phyloP scores from a whole-genome alignment of 2,797 vertebrate species.

The Acanthurus leucopareius region DNA sequence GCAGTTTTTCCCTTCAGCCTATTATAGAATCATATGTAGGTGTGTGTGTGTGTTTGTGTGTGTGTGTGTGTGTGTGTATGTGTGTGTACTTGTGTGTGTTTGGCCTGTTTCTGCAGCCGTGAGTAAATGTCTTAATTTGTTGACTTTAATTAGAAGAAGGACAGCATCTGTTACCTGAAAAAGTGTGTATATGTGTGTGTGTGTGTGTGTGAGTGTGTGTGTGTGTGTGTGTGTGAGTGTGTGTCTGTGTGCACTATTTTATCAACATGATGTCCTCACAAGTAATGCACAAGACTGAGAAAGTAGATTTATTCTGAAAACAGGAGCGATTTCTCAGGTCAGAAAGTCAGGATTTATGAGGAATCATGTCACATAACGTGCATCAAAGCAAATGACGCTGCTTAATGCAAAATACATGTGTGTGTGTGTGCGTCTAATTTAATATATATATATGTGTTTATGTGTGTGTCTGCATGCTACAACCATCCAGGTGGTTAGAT shows the following conservation, averaged over 20 bases:
- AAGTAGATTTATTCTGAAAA: background rate
- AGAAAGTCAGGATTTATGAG: conserved; percentile 10
- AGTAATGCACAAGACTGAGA: background rate
- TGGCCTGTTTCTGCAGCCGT: conserved; percentile 50
- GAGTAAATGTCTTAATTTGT: conserved; percentile 65
- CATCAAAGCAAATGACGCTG: conserved; percentile 4
- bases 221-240: conserved; percentile 14
- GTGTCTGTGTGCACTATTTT: background rate
- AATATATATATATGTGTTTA: conserved; percentile 10
- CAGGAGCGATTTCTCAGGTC: background rate
- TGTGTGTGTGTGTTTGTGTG: background rate
- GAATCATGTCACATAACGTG: conserved; percentile 10
- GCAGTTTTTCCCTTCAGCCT: conserved; percentile 28
- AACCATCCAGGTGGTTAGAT: conserved; percentile 82
- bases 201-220: conserved; percentile 14
- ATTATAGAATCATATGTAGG: conserved; percentile 29
- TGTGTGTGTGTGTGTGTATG: background rate
- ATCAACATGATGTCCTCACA: background rate
- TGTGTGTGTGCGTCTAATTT: conserved; percentile 15
- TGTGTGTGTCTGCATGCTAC: conserved; percentile 24
- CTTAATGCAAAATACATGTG: conserved; percentile 19
- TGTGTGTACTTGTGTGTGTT: no score
- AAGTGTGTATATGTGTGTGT: conserved; percentile 8
- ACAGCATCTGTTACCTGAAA: conserved; percentile 72
- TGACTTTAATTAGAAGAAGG: conserved; percentile 69